A percentile compares a stretch with the other conserved stretches of the same genome.
These are phyloP conservation scores for Pentalonia nigronervosa DNA, from an alignment of 1,140 invertebrate species.

Conservation along the genomic window DNA sequence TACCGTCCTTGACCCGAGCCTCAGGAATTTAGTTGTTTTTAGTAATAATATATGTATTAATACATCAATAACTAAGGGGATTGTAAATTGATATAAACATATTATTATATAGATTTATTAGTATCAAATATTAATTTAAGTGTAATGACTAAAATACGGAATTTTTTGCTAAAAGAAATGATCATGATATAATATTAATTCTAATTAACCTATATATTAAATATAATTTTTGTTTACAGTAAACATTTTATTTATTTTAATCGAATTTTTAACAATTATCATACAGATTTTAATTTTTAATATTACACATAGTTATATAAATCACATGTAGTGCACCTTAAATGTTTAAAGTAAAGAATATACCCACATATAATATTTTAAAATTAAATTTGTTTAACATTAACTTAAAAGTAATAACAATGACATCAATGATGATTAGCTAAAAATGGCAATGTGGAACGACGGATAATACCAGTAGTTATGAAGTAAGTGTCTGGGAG, in stretches of 20 bases:
- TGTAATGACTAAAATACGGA: background rate
- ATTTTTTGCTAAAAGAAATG: background rate
- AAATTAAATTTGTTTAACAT: background rate
- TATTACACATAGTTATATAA: background rate
- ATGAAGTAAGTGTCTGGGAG: slow-evolving; percentile 52
- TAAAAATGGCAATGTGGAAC: slow-evolving; percentile 49
- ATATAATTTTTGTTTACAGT: background rate
- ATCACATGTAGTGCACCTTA: background rate
- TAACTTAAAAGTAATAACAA: slow-evolving; percentile 6
- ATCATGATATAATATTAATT: background rate
- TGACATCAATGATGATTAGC: slow-evolving; percentile 42
- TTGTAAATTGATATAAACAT: background rate
- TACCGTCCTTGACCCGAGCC: slow-evolving; percentile 56
- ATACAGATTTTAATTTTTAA: background rate
- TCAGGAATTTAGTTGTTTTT: slow-evolving; percentile 55
- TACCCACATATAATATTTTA: too few relatives aligned
- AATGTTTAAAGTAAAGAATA: background rate
- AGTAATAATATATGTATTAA: slow-evolving; percentile 11
- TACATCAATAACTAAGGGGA: background rate
- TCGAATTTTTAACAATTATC: background rate
- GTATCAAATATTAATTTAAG: background rate
- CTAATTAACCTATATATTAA: background rate
- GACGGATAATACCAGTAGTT: background rate
- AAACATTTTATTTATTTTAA: background rate
- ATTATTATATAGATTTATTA: background rate